Base-by-base conservation (phyloP, 2,797 vertebrate genomes). In the Martes flavigula region DNA sequence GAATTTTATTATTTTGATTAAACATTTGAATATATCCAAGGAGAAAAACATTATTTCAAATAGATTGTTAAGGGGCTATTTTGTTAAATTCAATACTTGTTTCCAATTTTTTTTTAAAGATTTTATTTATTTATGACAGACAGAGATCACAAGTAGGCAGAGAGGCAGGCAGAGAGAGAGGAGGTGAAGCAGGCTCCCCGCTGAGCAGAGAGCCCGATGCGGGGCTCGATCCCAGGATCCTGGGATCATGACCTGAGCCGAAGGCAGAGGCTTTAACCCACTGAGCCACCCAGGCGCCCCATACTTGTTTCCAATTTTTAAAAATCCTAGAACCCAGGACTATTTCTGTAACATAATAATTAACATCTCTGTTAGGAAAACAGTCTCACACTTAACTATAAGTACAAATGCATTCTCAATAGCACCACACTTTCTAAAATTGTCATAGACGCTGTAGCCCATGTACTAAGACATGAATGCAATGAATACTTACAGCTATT, bases 41-140 rank as follows among this genome's bases (percentile, higher is more conserved):
- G 35, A 91, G n/a, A 73, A 85, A 88, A 87, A 60, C 5, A 38
- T 66, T 91, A 78, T 91, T 91, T 84, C 60, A 90, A 70, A 85
- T 15, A 54, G 48, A 82, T 38, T 38, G 17, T 68, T 66, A 68
- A 78, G 81, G 17, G 27, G 1, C 4, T 81, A 58, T 79, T 85
- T 77, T 77, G 23, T 79, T 84, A 46, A 91, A 94, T 94, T 48
- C 25, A 92, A 89, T 14, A 66, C 30, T 84, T 77, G 56, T 56
- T 77, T 7, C 43, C 13, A 94, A 88, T 92, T 88, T 25, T 43
- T 27, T n/a, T n/a, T n/a, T n/a, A n/a, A n/a, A n/a, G n/a, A n/a
- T n/a, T n/a, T n/a, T n/a, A n/a, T n/a, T n/a, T n/a, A n/a, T n/a
- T n/a, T n/a, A n/a, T n/a, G n/a, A n/a, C n/a, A n/a, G n/a, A n/a